phyloP scores from a whole-genome alignment of 2,888 invertebrate genomes.

The Phyto melanocephala region DNA sequence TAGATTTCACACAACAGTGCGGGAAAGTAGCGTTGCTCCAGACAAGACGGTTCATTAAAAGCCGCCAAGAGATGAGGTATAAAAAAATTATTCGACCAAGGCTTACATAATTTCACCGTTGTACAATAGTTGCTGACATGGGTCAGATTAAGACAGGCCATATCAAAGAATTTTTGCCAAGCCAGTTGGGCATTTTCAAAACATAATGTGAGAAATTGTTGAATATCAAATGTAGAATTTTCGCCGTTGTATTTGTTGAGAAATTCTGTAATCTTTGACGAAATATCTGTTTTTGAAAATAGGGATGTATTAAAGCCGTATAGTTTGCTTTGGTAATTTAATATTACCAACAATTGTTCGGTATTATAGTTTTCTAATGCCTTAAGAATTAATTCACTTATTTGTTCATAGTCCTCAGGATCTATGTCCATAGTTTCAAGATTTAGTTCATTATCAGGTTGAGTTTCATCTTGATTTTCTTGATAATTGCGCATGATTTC shows the following conservation, averaged over 20 bases:
- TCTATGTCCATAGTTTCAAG: conserved; percentile 62
- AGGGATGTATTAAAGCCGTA: conserved; percentile 66
- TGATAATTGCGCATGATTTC: conserved; percentile 51
- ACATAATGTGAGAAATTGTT: conserved; percentile 69
- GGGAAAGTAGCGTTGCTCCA: conserved; percentile 68
- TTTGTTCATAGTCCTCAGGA: conserved; percentile 59
- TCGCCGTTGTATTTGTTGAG: conserved; percentile 69
- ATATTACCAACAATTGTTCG: conserved; percentile 66
- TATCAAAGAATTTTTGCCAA: conserved; percentile 70
- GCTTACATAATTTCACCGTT: conserved; percentile 66
- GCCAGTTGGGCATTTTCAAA: conserved; percentile 70
- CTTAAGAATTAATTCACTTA: conserved; percentile 65
- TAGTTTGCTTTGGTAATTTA: conserved; percentile 66
- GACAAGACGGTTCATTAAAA: conserved; percentile 59
- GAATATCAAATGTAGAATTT: conserved; percentile 65
- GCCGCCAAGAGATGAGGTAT: conserved; percentile 65
- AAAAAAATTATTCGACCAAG: conserved; percentile 68
- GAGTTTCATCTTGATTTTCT: conserved; percentile 30
- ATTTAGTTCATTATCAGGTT: neutral
- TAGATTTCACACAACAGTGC: conserved; percentile 69
- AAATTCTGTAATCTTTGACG: conserved; percentile 68
- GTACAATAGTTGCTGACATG: conserved; percentile 68
- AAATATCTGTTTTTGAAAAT: conserved; percentile 64
- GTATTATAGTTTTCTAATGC: conserved; percentile 68
- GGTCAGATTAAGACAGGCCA: conserved; percentile 68